Percentiles rank a stretch among this genome's conserved stretches.
Conservation (phyloP, 2,113 vertebrate genomes). For the Rhegmatorhina hoffmannsi region DNA sequence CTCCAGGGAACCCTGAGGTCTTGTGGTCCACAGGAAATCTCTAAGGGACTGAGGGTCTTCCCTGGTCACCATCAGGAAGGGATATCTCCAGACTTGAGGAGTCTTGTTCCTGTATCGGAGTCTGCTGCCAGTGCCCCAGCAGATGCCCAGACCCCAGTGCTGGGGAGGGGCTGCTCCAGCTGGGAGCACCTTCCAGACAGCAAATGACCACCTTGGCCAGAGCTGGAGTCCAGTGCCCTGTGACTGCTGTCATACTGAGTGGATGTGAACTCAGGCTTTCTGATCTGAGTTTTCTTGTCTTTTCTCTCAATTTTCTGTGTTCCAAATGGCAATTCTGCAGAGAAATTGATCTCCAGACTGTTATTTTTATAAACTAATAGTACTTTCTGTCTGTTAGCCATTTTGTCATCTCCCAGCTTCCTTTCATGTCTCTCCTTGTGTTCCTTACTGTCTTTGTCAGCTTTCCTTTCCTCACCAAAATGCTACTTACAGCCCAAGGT, state of each 20-base stretch:
- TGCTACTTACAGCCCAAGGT: not conserved
- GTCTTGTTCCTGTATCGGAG: not conserved
- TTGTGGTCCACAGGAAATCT: not conserved
- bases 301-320: not conserved
- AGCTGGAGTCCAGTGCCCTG: rapidly evolving
- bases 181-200: not conserved
- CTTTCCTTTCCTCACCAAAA: constrained; percentile 1
- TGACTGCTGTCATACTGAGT: not conserved
- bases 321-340: not conserved
- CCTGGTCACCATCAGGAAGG: not conserved
- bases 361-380: constrained; percentile 31
- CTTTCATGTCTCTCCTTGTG: not conserved
- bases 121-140: not conserved
- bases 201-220: not conserved
- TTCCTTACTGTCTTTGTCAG: not conserved
- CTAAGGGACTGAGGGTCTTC: not conserved
- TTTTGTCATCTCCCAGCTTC: not conserved
- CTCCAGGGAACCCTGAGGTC: not conserved
- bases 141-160: not conserved
- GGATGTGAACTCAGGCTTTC: not conserved
- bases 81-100: not conserved
- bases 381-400: not conserved
- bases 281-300: not conserved
- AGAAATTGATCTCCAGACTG: not conserved
- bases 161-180: not conserved